A percentile compares a stretch with the other conserved stretches of the same genome.
phyloP scores from a whole-genome alignment of 2,797 vertebrate species.

The Xenopus petersii region DNA sequence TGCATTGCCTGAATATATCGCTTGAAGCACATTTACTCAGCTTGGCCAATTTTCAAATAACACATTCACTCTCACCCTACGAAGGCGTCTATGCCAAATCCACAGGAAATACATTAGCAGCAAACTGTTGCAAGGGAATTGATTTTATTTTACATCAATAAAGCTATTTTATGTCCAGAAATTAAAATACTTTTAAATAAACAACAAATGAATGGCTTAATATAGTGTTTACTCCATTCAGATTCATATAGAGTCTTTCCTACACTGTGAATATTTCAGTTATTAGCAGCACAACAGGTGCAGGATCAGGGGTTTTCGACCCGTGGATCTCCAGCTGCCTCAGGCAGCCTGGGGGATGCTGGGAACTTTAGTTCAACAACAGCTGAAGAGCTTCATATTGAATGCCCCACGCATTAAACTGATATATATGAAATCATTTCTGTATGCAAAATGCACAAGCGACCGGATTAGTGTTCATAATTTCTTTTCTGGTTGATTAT shows the following conservation, averaged over 20 bases:
- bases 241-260: not conserved
- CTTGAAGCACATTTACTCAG: not conserved
- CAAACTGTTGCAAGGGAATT: not conserved
- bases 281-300: no score
- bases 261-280: no score
- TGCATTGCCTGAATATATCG: no score
- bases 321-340: no score
- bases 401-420: no score
- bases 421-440: no score
- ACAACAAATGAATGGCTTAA: not conserved
- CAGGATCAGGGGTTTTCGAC: no score
- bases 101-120: not conserved
- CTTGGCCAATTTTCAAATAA: not conserved
- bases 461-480: not conserved
- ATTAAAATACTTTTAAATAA: not conserved
- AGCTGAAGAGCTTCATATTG: no score
- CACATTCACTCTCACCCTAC: not conserved
- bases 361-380: no score
- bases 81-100: conserved; percentile 1
- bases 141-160: conserved; percentile 6
- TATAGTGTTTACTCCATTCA: not conserved
- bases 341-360: no score
- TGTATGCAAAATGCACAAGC: no score
- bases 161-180: not conserved
- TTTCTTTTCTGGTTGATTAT: not conserved